phyloP scores from a whole-genome alignment of 64 coral and sea anemone species.

The Platygyra sinensis region DNA sequence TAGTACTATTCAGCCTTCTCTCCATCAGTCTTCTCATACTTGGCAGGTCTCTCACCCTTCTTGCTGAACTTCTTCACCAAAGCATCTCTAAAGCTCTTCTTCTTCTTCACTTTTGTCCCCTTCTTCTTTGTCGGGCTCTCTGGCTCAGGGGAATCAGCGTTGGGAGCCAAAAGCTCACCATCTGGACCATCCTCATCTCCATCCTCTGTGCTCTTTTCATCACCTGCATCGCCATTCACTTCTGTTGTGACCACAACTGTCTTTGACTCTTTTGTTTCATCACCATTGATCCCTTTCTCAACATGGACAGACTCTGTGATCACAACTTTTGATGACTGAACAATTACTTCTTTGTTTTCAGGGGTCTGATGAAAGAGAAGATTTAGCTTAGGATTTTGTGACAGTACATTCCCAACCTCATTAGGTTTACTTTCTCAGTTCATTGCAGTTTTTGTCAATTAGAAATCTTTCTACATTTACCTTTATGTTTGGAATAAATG shows the following conservation, averaged over 20 bases:
- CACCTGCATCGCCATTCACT: constrained; percentile 56
- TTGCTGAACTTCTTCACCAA: constrained; percentile 66
- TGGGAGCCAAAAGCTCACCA: constrained; percentile 36
- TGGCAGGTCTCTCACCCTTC: constrained; percentile 64
- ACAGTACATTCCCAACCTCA: too few species aligned
- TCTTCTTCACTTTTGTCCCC: constrained; percentile 78
- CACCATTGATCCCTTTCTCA: constrained; percentile 50
- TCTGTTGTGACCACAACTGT: constrained; percentile 46
- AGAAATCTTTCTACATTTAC: too few species aligned
- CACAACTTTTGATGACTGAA: constrained; percentile 37
- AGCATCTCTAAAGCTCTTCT: constrained; percentile 85
- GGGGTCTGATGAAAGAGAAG: background rate
- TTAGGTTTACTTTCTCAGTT: too few species aligned
- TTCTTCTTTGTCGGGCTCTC: constrained; percentile 55
- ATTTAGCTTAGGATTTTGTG: too few species aligned
- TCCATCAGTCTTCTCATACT: constrained; percentile 36
- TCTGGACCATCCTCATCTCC: constrained; percentile 53
- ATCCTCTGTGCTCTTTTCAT: constrained; percentile 52
- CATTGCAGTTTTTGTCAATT: too few species aligned
- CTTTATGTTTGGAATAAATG: too few species aligned
- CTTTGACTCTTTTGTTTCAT: constrained; percentile 65
- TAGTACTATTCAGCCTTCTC: constrained; percentile 17
- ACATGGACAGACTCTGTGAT: background rate
- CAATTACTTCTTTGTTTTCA: constrained; percentile 49
- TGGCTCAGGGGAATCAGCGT: constrained; percentile 34